Evolutionary conservation across 1,140 invertebrate genomes (phyloP).

Genomic region (Dinothrombium tinctorium): DNA sequence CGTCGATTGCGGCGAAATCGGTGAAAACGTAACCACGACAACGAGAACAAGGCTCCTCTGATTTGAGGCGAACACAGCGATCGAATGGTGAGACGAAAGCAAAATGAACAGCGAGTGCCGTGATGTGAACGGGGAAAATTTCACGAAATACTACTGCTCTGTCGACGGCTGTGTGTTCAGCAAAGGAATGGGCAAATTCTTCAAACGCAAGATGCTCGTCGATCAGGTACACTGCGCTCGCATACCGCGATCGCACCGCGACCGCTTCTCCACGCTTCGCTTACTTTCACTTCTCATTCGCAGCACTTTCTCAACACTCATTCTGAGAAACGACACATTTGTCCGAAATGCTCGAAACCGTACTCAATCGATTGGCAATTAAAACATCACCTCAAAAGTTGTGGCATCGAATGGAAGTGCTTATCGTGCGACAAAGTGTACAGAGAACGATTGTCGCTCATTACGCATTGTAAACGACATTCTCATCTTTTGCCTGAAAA

Average conservation of each 20-base stretch:
- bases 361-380: conserved; percentile 10
- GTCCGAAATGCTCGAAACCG: background rate
- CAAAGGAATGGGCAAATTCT: background rate
- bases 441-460: conserved; percentile 4
- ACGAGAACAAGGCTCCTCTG: too few relatives aligned
- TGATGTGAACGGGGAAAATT: too few relatives aligned
- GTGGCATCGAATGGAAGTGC: conserved; percentile 7
- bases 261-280: background rate
- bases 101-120: too few relatives aligned
- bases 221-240: background rate
- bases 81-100: too few relatives aligned
- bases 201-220: background rate
- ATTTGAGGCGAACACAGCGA: too few relatives aligned
- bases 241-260: background rate
- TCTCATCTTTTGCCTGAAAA: conserved; percentile 3
- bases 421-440: conserved; percentile 7
- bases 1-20: too few relatives aligned
- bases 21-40: too few relatives aligned
- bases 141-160: background rate
- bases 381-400: conserved; percentile 9
- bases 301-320: background rate
- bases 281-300: background rate
- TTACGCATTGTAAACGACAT: conserved; percentile 10
- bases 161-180: background rate
- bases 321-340: background rate